Conservation (phyloP, 2,113 vertebrate genomes). For the Rhinogobius similis region DNA sequence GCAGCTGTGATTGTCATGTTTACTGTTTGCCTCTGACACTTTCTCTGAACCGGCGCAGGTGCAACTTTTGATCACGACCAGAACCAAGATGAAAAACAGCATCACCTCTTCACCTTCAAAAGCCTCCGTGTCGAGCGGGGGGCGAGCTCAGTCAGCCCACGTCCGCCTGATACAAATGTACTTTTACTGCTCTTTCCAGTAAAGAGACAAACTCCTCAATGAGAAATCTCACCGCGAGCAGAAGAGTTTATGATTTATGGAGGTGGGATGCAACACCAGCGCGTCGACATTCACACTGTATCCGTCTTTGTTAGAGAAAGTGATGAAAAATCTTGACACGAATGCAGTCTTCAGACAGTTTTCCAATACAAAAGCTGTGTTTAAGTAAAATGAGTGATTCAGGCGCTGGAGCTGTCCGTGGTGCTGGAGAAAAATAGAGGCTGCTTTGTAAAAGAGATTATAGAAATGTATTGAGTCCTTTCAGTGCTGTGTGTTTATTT, state of each 20-base stretch:
- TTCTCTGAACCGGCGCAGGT: not conserved
- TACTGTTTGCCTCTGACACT: not conserved
- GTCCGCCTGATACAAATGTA: not conserved
- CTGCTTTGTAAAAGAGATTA: not conserved
- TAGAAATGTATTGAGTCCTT: not conserved
- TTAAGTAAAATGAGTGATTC: not conserved
- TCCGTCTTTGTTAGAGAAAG: not conserved
- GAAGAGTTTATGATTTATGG: not conserved
- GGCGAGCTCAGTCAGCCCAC: not conserved
- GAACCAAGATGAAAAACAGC: not conserved
- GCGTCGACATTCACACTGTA: not conserved
- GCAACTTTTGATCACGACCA: not conserved
- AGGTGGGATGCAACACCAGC: not conserved
- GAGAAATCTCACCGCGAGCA: not conserved
- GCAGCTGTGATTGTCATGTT: not conserved
- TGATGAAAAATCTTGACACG: not conserved
- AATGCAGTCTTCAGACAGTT: not conserved
- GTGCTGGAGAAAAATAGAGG: not conserved
- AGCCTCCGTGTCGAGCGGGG: not conserved
- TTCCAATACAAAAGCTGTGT: not conserved
- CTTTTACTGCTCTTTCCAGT: not conserved
- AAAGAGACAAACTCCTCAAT: not conserved
- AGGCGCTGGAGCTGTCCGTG: not conserved
- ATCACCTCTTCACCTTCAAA: not conserved
- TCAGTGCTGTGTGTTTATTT: not conserved